A percentile compares a stretch with the other conserved stretches of the same genome.
These are phyloP conservation scores for Athripsodes cinereus DNA, from an alignment of 2,888 invertebrate genomes.

Conservation along the genomic window DNA sequence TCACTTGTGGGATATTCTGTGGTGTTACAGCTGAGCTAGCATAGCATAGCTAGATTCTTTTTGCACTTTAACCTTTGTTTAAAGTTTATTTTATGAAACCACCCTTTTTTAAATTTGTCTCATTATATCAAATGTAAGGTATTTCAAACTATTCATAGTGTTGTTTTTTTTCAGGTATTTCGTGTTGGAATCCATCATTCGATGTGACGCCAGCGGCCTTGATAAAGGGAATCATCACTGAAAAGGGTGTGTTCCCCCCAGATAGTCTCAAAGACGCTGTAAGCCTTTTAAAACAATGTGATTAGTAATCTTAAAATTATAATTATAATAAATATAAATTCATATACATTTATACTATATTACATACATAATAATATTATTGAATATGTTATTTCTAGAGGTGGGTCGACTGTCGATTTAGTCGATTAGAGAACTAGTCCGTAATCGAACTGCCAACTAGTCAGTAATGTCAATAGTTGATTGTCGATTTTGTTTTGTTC, in stretches of 20 bases:
- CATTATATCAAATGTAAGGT: no score
- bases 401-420: no score
- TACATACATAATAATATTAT: not conserved
- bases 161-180: conserved; percentile 60
- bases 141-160: not conserved
- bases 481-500: no score
- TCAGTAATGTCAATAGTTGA: no score
- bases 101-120: no score
- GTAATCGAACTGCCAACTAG: no score
- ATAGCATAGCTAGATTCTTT: no score
- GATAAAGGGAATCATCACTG: conserved; percentile 92
- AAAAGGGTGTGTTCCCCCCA: conserved; percentile 79
- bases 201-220: conserved; percentile 92
- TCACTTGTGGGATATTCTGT: no score
- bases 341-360: not conserved
- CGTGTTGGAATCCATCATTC: conserved; percentile 98
- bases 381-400: not conserved
- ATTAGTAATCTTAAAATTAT: not conserved
- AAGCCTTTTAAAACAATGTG: conserved; percentile 17
- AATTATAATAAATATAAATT: not conserved
- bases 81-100: no score
- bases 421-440: no score
- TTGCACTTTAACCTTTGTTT: no score
- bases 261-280: conserved; percentile 36
- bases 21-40: no score